Percentiles rank a stretch among this genome's conserved stretches.
These are phyloP conservation scores for Pseudococcus longispinus DNA, from an alignment of 2,888 invertebrate species.

Conservation along the genomic window DNA sequence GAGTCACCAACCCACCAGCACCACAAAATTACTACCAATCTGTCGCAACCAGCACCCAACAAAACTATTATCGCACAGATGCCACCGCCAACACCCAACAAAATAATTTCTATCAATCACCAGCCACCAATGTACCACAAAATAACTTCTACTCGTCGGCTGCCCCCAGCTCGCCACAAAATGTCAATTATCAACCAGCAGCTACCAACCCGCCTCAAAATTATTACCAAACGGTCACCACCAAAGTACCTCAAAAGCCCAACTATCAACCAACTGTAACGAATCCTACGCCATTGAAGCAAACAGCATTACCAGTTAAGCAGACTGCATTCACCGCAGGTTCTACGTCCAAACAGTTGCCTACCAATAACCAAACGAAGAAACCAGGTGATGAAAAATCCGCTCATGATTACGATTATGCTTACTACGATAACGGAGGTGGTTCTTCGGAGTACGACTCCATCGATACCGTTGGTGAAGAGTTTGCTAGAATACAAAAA, in stretches of 20 bases:
- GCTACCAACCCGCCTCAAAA: not conserved
- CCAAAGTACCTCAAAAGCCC: not conserved
- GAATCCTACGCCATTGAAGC: slow-evolving; percentile 48
- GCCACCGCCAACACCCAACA: not conserved
- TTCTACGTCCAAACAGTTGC: slow-evolving; percentile 63
- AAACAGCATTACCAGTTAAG: not conserved
- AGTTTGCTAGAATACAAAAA: slow-evolving; percentile 59
- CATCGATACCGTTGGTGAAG: slow-evolving; percentile 62
- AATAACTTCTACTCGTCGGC: not conserved
- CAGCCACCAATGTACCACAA: not conserved
- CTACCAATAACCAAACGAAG: slow-evolving; percentile 58
- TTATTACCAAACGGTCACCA: not conserved
- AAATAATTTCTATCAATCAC: not conserved
- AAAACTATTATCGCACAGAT: not conserved
- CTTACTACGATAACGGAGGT: slow-evolving; percentile 77
- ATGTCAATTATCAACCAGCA: not conserved
- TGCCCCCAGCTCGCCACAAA: not conserved
- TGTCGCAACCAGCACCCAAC: not conserved
- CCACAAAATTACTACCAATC: slow-evolving; percentile 26
- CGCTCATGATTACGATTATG: slow-evolving; percentile 75
- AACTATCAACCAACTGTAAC: slow-evolving; percentile 58
- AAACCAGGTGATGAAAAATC: slow-evolving; percentile 47
- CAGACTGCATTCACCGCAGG: slow-evolving; percentile 61
- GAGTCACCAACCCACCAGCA: not conserved
- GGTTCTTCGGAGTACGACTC: slow-evolving; percentile 64